Evolutionary conservation across 1,140 invertebrate genomes (phyloP).

Genomic region (Neoseiulus cucumeris): DNA sequence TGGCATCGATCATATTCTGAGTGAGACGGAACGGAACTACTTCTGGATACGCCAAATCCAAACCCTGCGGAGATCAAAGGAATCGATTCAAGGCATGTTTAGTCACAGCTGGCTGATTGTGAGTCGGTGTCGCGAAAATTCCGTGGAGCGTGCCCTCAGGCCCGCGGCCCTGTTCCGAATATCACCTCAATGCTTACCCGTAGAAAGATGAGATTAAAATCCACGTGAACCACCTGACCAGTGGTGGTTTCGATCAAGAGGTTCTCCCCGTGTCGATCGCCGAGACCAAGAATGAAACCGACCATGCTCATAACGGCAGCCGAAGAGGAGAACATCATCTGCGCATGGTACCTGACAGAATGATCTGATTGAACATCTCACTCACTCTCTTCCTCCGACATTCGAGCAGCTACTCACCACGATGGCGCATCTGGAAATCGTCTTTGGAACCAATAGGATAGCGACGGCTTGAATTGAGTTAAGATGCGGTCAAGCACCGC

Average conservation of each 20-base stretch:
- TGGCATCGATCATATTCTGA: slow-evolving; percentile 84
- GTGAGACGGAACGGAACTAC: slow-evolving; percentile 87
- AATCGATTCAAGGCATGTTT: background rate
- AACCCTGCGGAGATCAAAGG: slow-evolving; percentile 35
- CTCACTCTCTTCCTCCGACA: too few species aligned
- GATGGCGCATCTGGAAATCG: slow-evolving; percentile 71
- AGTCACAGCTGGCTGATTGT: too few species aligned
- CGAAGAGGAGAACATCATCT: slow-evolving; percentile 31
- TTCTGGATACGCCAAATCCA: slow-evolving; percentile 72
- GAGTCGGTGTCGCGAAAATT: too few species aligned
- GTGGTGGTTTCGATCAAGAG: slow-evolving; percentile 73
- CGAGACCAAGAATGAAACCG: slow-evolving; percentile 87
- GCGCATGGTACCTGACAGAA: slow-evolving; percentile 1
- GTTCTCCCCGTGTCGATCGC: slow-evolving; percentile 94
- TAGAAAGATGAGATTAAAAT: slow-evolving; percentile 86
- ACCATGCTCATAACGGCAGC: slow-evolving; percentile 95
- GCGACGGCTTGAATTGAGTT: background rate
- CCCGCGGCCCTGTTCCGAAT: too few species aligned
- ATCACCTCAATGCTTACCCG: slow-evolving; percentile 23
- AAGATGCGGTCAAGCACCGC: background rate
- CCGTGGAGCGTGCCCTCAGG: too few species aligned
- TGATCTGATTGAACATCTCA: background rate
- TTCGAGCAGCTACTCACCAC: slow-evolving; percentile 39
- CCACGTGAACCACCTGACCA: slow-evolving; percentile 88
- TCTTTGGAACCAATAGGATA: slow-evolving; percentile 58